Evolutionary conservation across 2,797 vertebrate genomes (phyloP).

Genomic region (Propithecus deckenii): DNA sequence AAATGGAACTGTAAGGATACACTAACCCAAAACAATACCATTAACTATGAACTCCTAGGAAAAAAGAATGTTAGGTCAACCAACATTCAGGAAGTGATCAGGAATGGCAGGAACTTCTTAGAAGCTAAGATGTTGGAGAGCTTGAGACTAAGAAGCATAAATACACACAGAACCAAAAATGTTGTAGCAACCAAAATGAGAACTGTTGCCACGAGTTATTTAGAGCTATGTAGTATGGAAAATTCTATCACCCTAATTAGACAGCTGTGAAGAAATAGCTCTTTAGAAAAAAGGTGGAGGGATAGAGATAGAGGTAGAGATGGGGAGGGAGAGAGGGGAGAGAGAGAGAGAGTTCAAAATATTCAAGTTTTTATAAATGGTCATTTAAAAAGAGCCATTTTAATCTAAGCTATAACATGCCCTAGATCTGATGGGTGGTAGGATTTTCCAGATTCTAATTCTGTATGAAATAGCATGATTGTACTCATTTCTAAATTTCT

Average conservation of each 20-base stretch:
- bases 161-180: not conserved
- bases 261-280: not conserved
- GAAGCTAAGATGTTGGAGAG: not conserved
- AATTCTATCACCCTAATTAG: not conserved
- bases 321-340: not conserved
- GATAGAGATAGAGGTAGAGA: not conserved
- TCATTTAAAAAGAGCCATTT: not conserved
- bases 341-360: not conserved
- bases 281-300: not conserved
- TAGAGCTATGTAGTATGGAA: not conserved
- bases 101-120: not conserved
- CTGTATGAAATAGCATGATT: not conserved
- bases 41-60: not conserved
- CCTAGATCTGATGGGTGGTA: not conserved
- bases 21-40: not conserved
- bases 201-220: not conserved
- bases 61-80: not conserved
- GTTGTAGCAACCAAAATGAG: not conserved
- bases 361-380: not conserved
- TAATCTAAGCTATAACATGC: not conserved
- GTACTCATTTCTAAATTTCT: not conserved
- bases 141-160: not conserved
- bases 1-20: not conserved
- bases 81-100: not conserved
- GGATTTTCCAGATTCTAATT: not conserved